phyloP scores from a whole-genome alignment of 2,113 vertebrate species.

The Eubucco bourcierii region DNA sequence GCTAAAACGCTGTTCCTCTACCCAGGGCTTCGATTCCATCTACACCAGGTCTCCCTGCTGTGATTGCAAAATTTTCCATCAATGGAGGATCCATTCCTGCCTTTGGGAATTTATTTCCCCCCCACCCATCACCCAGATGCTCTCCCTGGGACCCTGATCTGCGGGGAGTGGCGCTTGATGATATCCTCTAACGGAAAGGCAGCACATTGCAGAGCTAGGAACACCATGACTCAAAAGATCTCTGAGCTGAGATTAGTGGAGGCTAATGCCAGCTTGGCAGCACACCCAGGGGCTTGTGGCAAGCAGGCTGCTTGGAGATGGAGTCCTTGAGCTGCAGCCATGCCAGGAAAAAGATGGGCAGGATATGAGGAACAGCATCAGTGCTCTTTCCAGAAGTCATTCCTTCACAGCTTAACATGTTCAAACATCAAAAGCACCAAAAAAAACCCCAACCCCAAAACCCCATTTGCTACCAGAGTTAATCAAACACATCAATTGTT shows the following conservation, averaged over 20 bases:
- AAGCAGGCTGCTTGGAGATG: not conserved
- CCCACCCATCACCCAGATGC: not conserved
- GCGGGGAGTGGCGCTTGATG: not conserved
- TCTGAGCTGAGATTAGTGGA: slow-evolving; percentile 17
- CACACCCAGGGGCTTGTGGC: not conserved
- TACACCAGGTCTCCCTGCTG: not conserved
- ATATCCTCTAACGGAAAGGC: not conserved
- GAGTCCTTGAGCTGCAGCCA: not conserved
- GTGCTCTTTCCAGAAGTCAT: not conserved
- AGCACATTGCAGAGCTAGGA: not conserved
- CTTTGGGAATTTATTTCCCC: not conserved
- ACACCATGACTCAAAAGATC: not conserved
- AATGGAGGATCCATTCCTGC: not conserved
- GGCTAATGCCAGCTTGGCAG: slow-evolving; percentile 23
- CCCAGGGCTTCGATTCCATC: not conserved
- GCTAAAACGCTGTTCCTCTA: not conserved
- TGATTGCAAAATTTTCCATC: not conserved
- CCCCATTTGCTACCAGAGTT: slow-evolving; percentile 37
- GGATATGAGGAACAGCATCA: not conserved
- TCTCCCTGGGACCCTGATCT: fast-evolving
- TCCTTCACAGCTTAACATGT: slow-evolving; percentile 11
- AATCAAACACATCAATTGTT: slow-evolving; percentile 37
- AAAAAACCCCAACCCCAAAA: not conserved
- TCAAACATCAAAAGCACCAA: slow-evolving; percentile 16
- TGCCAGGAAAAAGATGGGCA: not conserved